Evolutionary conservation across 2,888 invertebrate genomes (phyloP).

Genomic region (Drosophila barbarae): DNA sequence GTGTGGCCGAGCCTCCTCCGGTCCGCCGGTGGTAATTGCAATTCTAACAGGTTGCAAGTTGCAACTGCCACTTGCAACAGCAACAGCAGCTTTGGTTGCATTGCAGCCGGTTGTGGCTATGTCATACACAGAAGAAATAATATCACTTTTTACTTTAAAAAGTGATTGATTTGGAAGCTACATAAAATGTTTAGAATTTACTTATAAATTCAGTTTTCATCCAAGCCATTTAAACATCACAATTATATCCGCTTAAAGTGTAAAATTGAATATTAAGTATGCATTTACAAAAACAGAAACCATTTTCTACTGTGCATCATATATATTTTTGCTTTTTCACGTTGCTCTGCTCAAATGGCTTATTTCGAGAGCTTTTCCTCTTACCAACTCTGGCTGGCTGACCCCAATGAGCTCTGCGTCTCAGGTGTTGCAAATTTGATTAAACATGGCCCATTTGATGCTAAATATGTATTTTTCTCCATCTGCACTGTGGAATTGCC

Average conservation of each 20-base stretch:
- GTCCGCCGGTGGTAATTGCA: slow-evolving; percentile 35
- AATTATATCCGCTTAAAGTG: no score
- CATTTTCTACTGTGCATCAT: slow-evolving; percentile 4
- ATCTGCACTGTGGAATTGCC: not conserved
- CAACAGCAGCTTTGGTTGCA: slow-evolving; percentile 20
- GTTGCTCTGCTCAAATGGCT: slow-evolving; percentile 6
- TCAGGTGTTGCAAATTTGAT: slow-evolving; percentile 19
- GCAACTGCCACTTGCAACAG: slow-evolving; percentile 52
- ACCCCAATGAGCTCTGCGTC: slow-evolving; percentile 47
- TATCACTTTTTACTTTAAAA: not conserved
- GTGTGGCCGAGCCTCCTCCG: slow-evolving; percentile 40
- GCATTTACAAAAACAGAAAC: not conserved
- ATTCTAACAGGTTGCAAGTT: slow-evolving; percentile 45
- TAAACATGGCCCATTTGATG: slow-evolving; percentile 14
- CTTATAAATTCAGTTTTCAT: not conserved
- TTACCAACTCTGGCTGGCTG: slow-evolving; percentile 24
- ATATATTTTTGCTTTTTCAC: not conserved
- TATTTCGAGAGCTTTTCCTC: slow-evolving; percentile 28
- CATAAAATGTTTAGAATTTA: not conserved
- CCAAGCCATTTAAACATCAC: not conserved
- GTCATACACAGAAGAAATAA: not conserved
- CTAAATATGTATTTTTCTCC: not conserved
- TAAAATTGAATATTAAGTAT: not conserved
- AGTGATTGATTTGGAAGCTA: not conserved
- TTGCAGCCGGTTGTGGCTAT: slow-evolving; percentile 22